These are phyloP conservation scores for Irena cyanogastra DNA, from an alignment of 2,113 vertebrate species.

Conservation along the genomic window DNA sequence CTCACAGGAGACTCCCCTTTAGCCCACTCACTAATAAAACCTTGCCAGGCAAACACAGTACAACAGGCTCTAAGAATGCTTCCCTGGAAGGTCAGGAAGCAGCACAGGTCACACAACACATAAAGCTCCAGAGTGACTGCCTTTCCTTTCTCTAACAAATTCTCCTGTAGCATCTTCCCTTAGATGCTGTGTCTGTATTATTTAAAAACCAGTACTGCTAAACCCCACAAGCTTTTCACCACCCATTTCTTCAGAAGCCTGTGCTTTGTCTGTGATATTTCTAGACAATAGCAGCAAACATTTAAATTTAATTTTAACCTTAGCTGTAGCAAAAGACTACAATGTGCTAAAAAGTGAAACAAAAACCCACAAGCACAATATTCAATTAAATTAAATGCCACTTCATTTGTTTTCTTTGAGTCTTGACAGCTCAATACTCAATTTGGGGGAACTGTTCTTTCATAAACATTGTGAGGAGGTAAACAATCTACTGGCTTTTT, in stretches of 20 bases:
- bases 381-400: slow-evolving; percentile 29
- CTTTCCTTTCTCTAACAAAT: not conserved
- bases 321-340: not conserved
- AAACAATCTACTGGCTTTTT: not conserved
- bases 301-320: slow-evolving; percentile 35
- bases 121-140: not conserved
- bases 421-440: not conserved
- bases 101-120: not conserved
- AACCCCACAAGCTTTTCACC: not conserved
- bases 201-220: not conserved
- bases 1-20: not conserved
- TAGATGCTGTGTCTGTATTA: not conserved
- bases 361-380: slow-evolving; percentile 10
- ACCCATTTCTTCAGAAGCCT: not conserved
- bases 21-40: not conserved
- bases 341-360: not conserved
- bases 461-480: not conserved
- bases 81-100: not conserved
- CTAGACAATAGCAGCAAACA: not conserved
- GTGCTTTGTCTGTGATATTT: not conserved
- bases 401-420: slow-evolving; percentile 27
- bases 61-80: not conserved
- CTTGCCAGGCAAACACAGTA: not conserved
- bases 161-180: not conserved
- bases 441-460: not conserved